Evolutionary conservation across 2,888 invertebrate species (phyloP).

Genomic region (Rhaphigaster nebulosa): DNA sequence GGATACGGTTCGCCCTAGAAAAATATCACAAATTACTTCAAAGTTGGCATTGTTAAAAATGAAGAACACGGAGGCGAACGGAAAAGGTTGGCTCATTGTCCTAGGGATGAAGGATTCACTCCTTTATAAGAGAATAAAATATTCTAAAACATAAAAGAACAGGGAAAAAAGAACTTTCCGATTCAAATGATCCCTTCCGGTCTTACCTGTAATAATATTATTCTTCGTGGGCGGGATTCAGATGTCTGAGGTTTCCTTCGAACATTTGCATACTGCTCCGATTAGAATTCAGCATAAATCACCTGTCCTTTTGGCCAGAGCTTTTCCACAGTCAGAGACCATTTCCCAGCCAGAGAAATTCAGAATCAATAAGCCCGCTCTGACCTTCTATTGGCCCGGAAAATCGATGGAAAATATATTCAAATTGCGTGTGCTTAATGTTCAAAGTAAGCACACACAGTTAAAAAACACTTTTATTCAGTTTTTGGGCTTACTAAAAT

Average conservation of each 20-base stretch:
- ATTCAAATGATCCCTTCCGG: conserved; percentile 38
- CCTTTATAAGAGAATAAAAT: conserved; percentile 19
- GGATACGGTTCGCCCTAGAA: background rate
- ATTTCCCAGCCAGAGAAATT: background rate
- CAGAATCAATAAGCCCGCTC: background rate
- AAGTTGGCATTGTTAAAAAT: background rate
- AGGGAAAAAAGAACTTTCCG: conserved; percentile 3
- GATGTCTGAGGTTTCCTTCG: conserved; percentile 40
- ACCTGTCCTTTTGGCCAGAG: conserved; percentile 23
- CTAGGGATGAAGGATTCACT: background rate
- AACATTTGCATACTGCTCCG: conserved; percentile 44
- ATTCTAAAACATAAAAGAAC: conserved; percentile 18
- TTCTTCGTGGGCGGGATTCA: conserved; percentile 13
- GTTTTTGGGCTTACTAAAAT: too few species aligned
- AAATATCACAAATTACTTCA: background rate
- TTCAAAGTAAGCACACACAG: too few species aligned
- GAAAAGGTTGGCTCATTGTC: background rate
- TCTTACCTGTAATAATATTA: conserved; percentile 41
- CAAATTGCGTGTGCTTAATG: too few species aligned
- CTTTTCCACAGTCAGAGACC: background rate
- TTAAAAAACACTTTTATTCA: too few species aligned
- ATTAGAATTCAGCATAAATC: conserved; percentile 50
- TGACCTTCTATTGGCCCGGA: background rate
- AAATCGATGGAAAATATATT: background rate
- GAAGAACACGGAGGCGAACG: background rate